phyloP scores from a whole-genome alignment of 2,797 vertebrate genomes.

The Xenopus petersii region DNA sequence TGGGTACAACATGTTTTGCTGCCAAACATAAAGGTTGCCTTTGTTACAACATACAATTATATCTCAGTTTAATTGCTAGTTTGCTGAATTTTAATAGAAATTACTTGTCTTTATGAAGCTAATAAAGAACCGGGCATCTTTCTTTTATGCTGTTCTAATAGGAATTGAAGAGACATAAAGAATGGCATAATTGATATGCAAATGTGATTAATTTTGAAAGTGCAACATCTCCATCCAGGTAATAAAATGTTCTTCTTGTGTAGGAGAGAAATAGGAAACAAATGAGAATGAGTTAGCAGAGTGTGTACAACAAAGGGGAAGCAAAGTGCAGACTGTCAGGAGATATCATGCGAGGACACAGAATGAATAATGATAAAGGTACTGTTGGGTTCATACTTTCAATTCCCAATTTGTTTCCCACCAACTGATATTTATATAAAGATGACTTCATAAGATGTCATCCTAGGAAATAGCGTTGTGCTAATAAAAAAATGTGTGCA shows the following conservation, averaged over 20 bases:
- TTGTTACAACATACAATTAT: conserved; percentile 60
- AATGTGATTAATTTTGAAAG: conserved; percentile 40
- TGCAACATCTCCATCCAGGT: conserved; percentile 36
- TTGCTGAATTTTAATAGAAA: conserved; percentile 52
- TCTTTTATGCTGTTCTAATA: conserved; percentile 43
- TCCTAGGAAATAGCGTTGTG: too few relatives aligned
- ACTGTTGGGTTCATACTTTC: too few relatives aligned
- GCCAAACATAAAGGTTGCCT: conserved; percentile 47
- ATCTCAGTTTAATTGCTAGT: conserved; percentile 51
- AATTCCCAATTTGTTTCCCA: too few relatives aligned
- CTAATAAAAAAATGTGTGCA: too few relatives aligned
- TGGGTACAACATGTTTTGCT: conserved; percentile 16
- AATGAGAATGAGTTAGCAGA: neutral
- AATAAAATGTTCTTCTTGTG: conserved; percentile 21
- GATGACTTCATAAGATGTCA: too few relatives aligned
- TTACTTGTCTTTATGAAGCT: conserved; percentile 53
- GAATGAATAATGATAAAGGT: neutral
- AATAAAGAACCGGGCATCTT: conserved; percentile 42
- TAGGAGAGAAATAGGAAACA: conserved; percentile 8
- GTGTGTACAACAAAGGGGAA: neutral
- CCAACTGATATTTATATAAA: too few relatives aligned
- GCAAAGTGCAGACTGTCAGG: neutral
- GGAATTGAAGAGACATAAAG: conserved; percentile 41
- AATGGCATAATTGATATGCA: conserved; percentile 18
- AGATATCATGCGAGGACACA: neutral